A percentile compares a stretch with the other conserved stretches of the same genome.
phyloP scores from a whole-genome alignment of 2,888 invertebrate species.

The Ferdinandea cuprea region DNA sequence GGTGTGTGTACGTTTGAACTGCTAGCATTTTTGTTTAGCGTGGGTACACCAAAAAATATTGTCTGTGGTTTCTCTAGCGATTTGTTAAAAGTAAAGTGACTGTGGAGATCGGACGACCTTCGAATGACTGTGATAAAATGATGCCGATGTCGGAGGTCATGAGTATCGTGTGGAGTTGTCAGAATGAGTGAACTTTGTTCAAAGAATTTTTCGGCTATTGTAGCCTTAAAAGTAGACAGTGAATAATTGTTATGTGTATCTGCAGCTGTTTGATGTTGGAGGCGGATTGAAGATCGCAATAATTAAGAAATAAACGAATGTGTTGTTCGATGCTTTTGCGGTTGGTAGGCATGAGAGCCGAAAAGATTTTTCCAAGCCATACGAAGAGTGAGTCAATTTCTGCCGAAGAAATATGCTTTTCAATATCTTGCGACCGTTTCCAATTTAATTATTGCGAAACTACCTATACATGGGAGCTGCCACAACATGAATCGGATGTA shows the following conservation, averaged over 20 bases:
- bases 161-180: conserved; percentile 17
- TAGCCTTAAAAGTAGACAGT: conserved; percentile 3
- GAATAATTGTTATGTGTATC: not conserved
- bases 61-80: conserved; percentile 21
- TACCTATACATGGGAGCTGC: no score
- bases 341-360: no score
- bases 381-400: no score
- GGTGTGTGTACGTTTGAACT: conserved; percentile 70
- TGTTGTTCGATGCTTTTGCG: no score
- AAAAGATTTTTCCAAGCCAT: no score
- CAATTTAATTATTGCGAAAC: no score
- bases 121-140: conserved; percentile 59
- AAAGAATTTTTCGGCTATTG: not conserved
- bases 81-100: conserved; percentile 58
- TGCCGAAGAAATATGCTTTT: no score
- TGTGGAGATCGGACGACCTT: conserved; percentile 57
- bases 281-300: not conserved
- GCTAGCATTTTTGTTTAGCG: conserved; percentile 58
- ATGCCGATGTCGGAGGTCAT: conserved; percentile 51
- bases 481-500: no score
- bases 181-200: conserved; percentile 9
- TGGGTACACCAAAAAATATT: conserved; percentile 25
- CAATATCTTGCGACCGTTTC: no score
- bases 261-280: not conserved
- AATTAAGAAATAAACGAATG: no score